A percentile compares a stretch with the other conserved stretches of the same genome.
phyloP scores from a whole-genome alignment of 2,888 invertebrate species.

The Drosophila cognata region DNA sequence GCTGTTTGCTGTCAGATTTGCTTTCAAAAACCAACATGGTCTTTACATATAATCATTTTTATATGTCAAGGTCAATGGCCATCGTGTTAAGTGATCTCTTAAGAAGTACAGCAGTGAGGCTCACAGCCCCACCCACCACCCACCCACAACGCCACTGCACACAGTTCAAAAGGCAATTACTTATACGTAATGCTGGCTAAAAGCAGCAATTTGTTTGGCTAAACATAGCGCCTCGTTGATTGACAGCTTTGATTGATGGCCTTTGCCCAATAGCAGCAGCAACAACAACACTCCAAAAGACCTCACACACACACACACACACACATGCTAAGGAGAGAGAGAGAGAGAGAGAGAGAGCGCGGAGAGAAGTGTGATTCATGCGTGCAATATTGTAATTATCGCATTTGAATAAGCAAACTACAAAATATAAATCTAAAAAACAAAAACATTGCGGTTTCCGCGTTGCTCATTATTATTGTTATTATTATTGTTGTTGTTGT shows the following conservation, averaged over 20 bases:
- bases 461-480: slow-evolving; percentile 22
- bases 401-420: slow-evolving; percentile 56
- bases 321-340: not conserved
- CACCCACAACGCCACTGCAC: slow-evolving; percentile 3
- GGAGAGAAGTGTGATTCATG: slow-evolving; percentile 56
- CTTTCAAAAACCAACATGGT: not conserved
- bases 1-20: slow-evolving; percentile 1
- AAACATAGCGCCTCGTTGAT: slow-evolving; percentile 61
- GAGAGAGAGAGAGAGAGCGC: not conserved
- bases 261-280: slow-evolving; percentile 18
- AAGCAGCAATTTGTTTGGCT: slow-evolving; percentile 43
- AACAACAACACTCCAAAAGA: slow-evolving; percentile 9
- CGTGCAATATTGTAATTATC: slow-evolving; percentile 71
- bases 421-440: slow-evolving; percentile 26
- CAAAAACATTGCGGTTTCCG: slow-evolving; percentile 38
- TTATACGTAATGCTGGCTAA: slow-evolving; percentile 60
- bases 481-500: slow-evolving; percentile 3
- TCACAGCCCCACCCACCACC: slow-evolving; percentile 4
- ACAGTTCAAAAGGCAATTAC: slow-evolving; percentile 48
- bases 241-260: slow-evolving; percentile 73
- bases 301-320: not conserved
- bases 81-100: slow-evolving; percentile 40
- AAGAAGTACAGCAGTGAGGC: slow-evolving; percentile 1
- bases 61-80: slow-evolving; percentile 30
- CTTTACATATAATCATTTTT: not conserved